These are phyloP conservation scores for Sprattus sprattus DNA, from an alignment of 2,113 vertebrate genomes.

Conservation along the genomic window DNA sequence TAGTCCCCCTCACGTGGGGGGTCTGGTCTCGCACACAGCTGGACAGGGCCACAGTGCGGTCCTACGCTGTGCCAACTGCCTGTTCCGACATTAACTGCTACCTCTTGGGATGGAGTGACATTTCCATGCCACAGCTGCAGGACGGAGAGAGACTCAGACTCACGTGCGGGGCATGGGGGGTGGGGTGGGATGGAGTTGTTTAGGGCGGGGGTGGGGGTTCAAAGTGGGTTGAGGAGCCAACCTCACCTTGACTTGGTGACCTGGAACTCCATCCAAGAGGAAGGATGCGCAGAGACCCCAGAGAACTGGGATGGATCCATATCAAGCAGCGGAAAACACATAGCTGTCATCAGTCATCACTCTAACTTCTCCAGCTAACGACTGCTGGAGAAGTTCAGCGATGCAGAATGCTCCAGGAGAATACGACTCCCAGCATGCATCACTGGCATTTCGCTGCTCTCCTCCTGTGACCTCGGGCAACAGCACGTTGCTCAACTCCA, in stretches of 20 bases:
- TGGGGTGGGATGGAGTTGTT: neutral
- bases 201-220: constrained; percentile 24
- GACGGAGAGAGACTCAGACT: neutral
- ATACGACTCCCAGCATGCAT: constrained; percentile 64
- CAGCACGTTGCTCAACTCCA: constrained; percentile 53
- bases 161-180: neutral
- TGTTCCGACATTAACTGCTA: constrained; percentile 44
- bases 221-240: constrained; percentile 28
- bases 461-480: constrained; percentile 32
- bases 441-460: constrained; percentile 57
- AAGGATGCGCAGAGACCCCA: constrained; percentile 43
- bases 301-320: constrained; percentile 59
- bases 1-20: constrained; percentile 63
- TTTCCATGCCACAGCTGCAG: constrained; percentile 29
- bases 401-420: constrained; percentile 29
- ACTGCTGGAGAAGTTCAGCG: constrained; percentile 54
- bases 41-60: constrained; percentile 33
- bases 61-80: constrained; percentile 37
- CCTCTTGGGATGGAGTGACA: constrained; percentile 46
- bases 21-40: constrained; percentile 37
- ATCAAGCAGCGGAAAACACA: constrained; percentile 62
- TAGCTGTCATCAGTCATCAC: constrained; percentile 65
- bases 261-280: constrained; percentile 63
- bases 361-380: constrained; percentile 60
- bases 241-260: constrained; percentile 67